Evolutionary conservation across 2,797 vertebrate species (phyloP), one percentile per base, ranked within the genome.

Genomic region (Xenentodon cancila): DNA sequence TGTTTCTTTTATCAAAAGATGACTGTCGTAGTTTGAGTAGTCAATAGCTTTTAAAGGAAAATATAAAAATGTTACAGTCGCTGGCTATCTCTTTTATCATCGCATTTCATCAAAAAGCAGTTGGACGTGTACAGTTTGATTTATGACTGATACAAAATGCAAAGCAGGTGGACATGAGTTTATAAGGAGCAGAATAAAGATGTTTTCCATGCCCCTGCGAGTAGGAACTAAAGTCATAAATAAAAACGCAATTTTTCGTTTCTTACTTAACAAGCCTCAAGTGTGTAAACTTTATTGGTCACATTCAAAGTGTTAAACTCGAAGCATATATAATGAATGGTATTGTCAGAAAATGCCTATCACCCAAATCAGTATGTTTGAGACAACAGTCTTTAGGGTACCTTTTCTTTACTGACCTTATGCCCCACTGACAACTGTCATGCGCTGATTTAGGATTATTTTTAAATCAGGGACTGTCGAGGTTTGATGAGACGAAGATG

Each of bases 391-490:
- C 3, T 59, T 60, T 17, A 27, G 32, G 7, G n/a, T 21, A 19
- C 17, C 43, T 32, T 56, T 32, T 34, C 53, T 72, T 71, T 78
- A 76, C 70, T 90, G 94, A 93, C 90, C 86, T 74, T 62, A 70
- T 93, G 86, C 88, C 91, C 94, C 84, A 80, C 81, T 77, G 75
- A 90, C 79, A 92, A 88, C 93, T 93, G 93, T 91, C 91, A 91
- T 18, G 13, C 62, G 57, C 83, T 95, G 95, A 96, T 96, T 95
- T 95, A 97, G 81, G 93, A 93, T 93, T 94, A 93, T 96, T 96
- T 95, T 94, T 93, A 95, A 97, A 97, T 95, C 93, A 88, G 93
- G 92, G 89, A 91, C 91, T 92, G 90, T 93, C 91, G 52, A 75
- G 81, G 73, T 79, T 76, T 84, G 86, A 90, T 73, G 87, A 85